Evolutionary conservation across 2,113 vertebrate genomes (phyloP), one percentile per base, ranked within the genome.

Genomic region (Lota lota): DNA sequence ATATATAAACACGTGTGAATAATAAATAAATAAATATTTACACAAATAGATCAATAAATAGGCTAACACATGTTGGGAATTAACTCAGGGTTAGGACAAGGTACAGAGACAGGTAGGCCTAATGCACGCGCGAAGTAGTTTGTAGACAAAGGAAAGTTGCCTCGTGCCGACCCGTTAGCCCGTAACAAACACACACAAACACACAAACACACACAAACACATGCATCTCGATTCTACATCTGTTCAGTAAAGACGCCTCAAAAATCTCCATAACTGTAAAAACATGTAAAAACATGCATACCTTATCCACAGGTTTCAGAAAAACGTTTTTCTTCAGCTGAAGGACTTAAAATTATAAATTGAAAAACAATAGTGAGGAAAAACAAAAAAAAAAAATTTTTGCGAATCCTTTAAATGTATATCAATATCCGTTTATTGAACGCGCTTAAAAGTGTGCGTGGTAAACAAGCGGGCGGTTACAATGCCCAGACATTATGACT

Each of bases 401-500:
- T 12, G 12, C 40, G 40, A 47, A 47, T 47, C 40, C 40, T 47
- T 12, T 0, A 47, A 47, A 47, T 10, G 40, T 8, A 12, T 14
- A 47, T 47, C 8, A 47, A 47, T 47, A 47, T 47, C 40, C 40
- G 40, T 47, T 47, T 47, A 47, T 47, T 47, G 40, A 2, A 47
- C 40, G 40, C 4, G 5, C 12, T 57, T 17, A 58, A 62, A 11
- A 62, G 21, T 70, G 80, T 81, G 40, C 7, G 63, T 64, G 12
- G 73, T 64, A 68, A 16, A 66, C 8, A 22, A 19, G 20, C 1
- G 54, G 18, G 56, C 51, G 72, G 68, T 22, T 2, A 36, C 2
- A 33, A 22, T 61, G 36, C 18, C 64, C 22, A 62, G 59, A 79
- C 89, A 90, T 88, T 58, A 70, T 83, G 73, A 64, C 61, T 14